phyloP scores from a whole-genome alignment of 2,888 invertebrate species.

The Tenthredo mesomela region DNA sequence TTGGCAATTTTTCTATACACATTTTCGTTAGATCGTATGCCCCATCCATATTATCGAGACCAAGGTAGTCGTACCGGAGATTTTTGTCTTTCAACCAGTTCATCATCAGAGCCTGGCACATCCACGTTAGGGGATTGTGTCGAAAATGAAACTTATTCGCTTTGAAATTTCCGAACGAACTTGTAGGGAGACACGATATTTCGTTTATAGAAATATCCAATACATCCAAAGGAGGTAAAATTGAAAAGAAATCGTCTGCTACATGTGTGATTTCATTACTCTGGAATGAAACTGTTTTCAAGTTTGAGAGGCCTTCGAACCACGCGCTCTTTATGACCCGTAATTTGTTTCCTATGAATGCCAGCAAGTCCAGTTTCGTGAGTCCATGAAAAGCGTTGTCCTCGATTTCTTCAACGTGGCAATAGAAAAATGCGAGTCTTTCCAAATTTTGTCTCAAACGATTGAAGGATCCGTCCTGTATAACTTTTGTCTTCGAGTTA shows the following conservation, averaged over 20 bases:
- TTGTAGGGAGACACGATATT: constrained; percentile 49
- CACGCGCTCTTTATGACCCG: constrained; percentile 55
- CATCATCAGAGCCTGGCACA: background rate
- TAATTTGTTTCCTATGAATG: constrained; percentile 56
- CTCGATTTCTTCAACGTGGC: constrained; percentile 40
- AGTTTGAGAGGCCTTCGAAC: constrained; percentile 57
- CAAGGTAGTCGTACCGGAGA: background rate
- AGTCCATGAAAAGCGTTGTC: constrained; percentile 55
- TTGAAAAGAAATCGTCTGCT: constrained; percentile 55
- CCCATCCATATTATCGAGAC: background rate
- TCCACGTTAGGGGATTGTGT: constrained; percentile 56
- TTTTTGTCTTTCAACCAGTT: constrained; percentile 16
- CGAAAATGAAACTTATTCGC: constrained; percentile 49
- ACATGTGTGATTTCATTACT: constrained; percentile 54
- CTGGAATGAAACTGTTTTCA: constrained; percentile 54
- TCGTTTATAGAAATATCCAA: constrained; percentile 57
- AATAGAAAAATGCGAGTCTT: background rate
- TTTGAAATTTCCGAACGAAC: constrained; percentile 52
- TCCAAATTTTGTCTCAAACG: constrained; percentile 27
- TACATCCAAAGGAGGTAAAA: constrained; percentile 53
- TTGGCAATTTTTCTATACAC: background rate
- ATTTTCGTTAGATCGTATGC: background rate
- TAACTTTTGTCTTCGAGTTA: background rate
- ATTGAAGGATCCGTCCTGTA: constrained; percentile 8
- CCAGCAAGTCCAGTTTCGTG: constrained; percentile 54